Evolutionary conservation across 2,797 vertebrate species (phyloP).

Genomic region (Hemitrygon akajei): DNA sequence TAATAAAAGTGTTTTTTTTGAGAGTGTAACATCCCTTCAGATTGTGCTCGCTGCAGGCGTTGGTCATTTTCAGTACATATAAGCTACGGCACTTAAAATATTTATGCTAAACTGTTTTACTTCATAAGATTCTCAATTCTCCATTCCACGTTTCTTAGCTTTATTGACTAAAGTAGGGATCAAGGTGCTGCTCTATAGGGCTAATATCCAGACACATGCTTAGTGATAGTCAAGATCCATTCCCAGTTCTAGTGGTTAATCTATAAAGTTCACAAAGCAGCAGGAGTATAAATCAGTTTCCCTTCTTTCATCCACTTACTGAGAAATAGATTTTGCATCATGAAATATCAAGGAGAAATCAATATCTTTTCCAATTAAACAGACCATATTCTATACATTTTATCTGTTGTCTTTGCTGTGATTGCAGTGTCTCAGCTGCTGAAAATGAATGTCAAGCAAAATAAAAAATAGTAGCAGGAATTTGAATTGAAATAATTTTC

Average conservation of each 20-base stretch:
- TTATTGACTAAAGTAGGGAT: background rate
- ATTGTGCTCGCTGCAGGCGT: background rate
- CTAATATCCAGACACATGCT: background rate
- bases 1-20: background rate
- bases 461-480: slow-evolving; percentile 12
- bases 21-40: background rate
- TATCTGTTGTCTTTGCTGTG: background rate
- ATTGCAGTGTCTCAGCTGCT: background rate
- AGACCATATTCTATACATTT: background rate
- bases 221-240: background rate
- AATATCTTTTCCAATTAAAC: background rate
- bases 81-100: background rate
- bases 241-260: background rate
- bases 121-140: background rate
- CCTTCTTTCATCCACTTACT: background rate
- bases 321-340: background rate
- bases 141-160: background rate
- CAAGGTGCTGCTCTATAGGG: background rate
- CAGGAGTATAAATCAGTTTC: background rate
- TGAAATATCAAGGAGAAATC: background rate
- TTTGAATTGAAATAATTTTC: background rate
- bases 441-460: background rate
- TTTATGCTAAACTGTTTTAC: background rate
- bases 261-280: background rate
- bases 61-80: background rate